phyloP scores from a whole-genome alignment of 1,140 invertebrate species.

The Chrysomallon squamiferum region DNA sequence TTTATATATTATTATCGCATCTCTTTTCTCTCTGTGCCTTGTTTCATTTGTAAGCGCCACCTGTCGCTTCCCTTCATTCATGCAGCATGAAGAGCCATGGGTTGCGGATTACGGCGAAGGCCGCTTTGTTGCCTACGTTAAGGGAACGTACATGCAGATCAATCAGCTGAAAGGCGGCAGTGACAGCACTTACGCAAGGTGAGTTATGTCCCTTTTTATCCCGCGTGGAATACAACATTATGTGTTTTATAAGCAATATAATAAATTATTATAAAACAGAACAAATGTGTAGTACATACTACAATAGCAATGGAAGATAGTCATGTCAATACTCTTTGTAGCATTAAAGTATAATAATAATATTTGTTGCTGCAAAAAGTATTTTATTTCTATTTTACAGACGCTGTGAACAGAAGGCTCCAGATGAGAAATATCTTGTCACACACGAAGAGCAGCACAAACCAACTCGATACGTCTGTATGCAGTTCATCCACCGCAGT shows the following conservation, averaged over 20 bases:
- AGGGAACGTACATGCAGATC: slow-evolving; percentile 24
- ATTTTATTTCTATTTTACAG: slow-evolving; percentile 1
- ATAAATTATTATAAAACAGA: no score
- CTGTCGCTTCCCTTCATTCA: slow-evolving; percentile 30
- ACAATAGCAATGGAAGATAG: no score
- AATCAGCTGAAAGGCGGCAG: slow-evolving; percentile 12
- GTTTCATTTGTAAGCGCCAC: neutral
- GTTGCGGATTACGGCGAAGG: slow-evolving; percentile 11
- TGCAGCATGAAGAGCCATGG: slow-evolving; percentile 26
- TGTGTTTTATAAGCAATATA: no score
- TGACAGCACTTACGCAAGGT: slow-evolving; percentile 18
- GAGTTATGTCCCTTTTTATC: no score
- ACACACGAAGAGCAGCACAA: slow-evolving; percentile 24
- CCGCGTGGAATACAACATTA: no score
- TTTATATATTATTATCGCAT: neutral
- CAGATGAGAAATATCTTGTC: slow-evolving; percentile 30
- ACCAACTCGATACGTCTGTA: slow-evolving; percentile 28
- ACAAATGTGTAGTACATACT: no score
- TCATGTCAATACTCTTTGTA: no score
- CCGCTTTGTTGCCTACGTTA: slow-evolving; percentile 28
- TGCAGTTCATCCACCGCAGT: slow-evolving; percentile 41
- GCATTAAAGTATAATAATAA: no score
- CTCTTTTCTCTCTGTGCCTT: neutral
- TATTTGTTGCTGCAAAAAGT: no score
- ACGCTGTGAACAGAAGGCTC: slow-evolving; percentile 17